These are phyloP conservation scores for Geotrypetes seraphini DNA, from an alignment of 2,797 vertebrate genomes.

Conservation along the genomic window DNA sequence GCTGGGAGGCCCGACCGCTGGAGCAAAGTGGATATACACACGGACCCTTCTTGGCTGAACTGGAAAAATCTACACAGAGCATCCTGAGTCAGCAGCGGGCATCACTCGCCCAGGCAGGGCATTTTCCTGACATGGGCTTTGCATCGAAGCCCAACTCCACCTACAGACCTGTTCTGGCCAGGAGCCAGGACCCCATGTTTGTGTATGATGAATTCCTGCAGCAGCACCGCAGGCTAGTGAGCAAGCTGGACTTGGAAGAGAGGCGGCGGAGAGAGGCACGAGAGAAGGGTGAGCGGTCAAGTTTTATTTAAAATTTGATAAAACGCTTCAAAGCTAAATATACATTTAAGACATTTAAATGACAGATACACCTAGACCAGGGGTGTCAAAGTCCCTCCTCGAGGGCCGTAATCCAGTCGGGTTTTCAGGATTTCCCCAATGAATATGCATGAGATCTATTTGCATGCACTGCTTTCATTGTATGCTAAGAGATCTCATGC, in stretches of 20 bases:
- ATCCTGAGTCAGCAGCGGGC: constrained; percentile 81
- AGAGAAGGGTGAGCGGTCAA: constrained; percentile 80
- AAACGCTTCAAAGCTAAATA: too few species aligned
- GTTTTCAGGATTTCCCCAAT: too few species aligned
- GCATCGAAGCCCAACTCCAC: constrained; percentile 53
- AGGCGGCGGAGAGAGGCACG: constrained; percentile 76
- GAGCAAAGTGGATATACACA: constrained; percentile 51
- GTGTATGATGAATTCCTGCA: constrained; percentile 87
- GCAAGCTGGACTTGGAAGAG: constrained; percentile 93
- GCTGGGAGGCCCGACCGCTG: constrained; percentile 46
- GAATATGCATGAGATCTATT: too few species aligned
- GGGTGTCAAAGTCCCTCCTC: too few species aligned
- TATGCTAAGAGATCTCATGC: too few species aligned
- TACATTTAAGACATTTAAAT: too few species aligned
- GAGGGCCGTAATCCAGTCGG: too few species aligned
- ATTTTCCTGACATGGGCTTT: constrained; percentile 62
- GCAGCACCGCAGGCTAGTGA: constrained; percentile 81
- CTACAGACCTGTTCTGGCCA: constrained; percentile 45
- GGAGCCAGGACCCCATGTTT: constrained; percentile 59
- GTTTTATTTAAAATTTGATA: too few species aligned
- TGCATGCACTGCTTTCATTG: too few species aligned
- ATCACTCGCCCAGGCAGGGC: constrained; percentile 52
- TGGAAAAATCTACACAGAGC: constrained; percentile 84
- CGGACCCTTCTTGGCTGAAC: constrained; percentile 76
- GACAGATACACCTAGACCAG: too few species aligned